Evolutionary conservation across 2,113 vertebrate species (phyloP).

Genomic region (Hippoglossus stenolepis): DNA sequence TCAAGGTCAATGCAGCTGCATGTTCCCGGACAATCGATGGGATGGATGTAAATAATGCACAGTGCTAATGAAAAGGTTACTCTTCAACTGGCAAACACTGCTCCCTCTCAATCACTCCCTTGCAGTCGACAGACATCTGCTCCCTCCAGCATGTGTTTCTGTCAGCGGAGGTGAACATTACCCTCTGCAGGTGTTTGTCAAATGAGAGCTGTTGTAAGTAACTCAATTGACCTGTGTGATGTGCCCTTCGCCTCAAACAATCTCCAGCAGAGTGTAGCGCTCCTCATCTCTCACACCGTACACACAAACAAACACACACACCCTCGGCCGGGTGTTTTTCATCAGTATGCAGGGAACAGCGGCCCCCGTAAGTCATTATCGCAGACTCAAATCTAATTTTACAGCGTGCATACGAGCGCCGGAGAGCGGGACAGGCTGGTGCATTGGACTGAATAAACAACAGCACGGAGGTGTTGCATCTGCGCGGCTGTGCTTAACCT

Average conservation of each 20-base stretch:
- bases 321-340: constrained; percentile 9
- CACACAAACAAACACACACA: constrained; percentile 13
- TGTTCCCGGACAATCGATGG: constrained; percentile 31
- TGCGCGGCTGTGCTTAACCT: constrained; percentile 20
- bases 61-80: constrained; percentile 47
- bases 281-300: background rate
- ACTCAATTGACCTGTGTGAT: constrained; percentile 32
- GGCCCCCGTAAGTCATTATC: constrained; percentile 50
- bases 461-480: constrained; percentile 26
- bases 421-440: constrained; percentile 8
- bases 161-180: constrained; percentile 8
- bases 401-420: constrained; percentile 3
- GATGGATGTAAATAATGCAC: constrained; percentile 47
- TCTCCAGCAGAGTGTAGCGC: constrained; percentile 10
- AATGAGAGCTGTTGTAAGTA: constrained; percentile 34
- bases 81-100: too few species aligned
- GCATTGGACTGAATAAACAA: constrained; percentile 51
- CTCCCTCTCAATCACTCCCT: background rate
- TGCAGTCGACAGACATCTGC: background rate
- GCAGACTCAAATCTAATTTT: constrained; percentile 66
- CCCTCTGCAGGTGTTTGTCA: constrained; percentile 41
- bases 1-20: constrained; percentile 27
- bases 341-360: constrained; percentile 54
- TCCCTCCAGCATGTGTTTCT: constrained; percentile 5
- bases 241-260: constrained; percentile 34